Percentiles rank a stretch among this genome's conserved stretches.
phyloP scores from a whole-genome alignment of 2,113 vertebrate genomes.

The Vulpes vulpes region DNA sequence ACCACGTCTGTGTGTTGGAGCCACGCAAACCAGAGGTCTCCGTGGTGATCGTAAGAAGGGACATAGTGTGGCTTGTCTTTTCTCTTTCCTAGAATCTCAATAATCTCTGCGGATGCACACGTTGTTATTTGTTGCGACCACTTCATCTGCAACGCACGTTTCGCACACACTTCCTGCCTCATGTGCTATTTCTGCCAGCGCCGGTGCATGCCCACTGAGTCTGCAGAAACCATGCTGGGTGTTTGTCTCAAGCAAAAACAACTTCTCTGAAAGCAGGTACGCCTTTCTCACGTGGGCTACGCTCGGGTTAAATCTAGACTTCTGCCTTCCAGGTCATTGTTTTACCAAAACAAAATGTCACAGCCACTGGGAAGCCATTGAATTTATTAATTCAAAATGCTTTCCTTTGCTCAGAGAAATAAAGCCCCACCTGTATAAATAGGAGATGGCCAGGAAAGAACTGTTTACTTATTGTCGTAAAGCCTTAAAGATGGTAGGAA shows the following conservation, averaged over 20 bases:
- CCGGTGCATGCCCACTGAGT: accelerated
- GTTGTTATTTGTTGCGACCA: accelerated
- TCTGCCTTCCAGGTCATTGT: neutral
- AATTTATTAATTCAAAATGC: neutral
- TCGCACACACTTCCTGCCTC: accelerated
- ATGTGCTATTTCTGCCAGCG: neutral
- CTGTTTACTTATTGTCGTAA: neutral
- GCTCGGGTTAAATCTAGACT: neutral
- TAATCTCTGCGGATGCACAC: accelerated
- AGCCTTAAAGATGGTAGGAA: neutral
- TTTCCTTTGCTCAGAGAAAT: constrained; percentile 30
- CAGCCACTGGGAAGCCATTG: neutral
- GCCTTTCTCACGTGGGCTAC: accelerated
- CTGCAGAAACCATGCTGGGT: accelerated
- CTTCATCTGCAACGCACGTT: too few species aligned
- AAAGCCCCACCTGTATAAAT: constrained; percentile 15
- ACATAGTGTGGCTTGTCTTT: accelerated
- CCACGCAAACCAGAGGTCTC: neutral
- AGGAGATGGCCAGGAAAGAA: neutral
- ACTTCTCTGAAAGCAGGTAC: accelerated
- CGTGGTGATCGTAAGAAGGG: neutral
- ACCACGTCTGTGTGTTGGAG: neutral
- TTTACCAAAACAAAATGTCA: neutral
- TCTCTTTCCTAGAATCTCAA: neutral
- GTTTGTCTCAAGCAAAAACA: neutral